Percentiles rank a stretch among this genome's conserved stretches.
Evolutionary conservation across 2,888 invertebrate species (phyloP).

Genomic region (Drosophila sordidula): DNA sequence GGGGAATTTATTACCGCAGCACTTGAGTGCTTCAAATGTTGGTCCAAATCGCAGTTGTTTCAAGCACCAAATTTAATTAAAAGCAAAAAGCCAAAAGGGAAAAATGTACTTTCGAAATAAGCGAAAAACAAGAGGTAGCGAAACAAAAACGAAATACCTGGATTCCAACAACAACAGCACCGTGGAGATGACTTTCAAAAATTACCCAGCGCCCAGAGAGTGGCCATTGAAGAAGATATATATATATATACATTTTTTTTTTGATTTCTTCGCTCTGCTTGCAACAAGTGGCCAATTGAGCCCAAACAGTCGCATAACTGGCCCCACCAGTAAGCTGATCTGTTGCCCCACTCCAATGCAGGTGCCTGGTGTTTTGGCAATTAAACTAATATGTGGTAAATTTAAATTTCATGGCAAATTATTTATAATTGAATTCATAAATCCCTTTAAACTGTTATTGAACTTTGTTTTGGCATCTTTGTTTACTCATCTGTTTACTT

Average conservation of each 20-base stretch:
- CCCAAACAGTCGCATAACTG: constrained; percentile 9
- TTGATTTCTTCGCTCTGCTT: constrained; percentile 4
- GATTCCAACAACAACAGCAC: constrained; percentile 21
- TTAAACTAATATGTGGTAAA: constrained; percentile 11
- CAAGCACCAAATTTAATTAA: constrained; percentile 40
- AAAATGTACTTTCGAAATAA: constrained; percentile 57
- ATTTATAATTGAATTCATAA: not conserved
- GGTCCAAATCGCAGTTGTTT: constrained; percentile 36
- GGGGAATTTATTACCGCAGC: constrained; percentile 51
- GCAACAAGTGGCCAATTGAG: constrained; percentile 19
- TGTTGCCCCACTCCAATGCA: not conserved
- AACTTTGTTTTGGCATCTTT: not conserved
- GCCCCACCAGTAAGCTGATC: constrained; percentile 13
- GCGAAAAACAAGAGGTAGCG: constrained; percentile 2
- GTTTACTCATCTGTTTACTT: constrained; percentile 12
- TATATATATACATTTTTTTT: no score
- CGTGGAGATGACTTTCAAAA: constrained; percentile 47
- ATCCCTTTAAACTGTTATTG: not conserved
- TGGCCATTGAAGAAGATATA: constrained; percentile 11
- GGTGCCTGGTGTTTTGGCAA: constrained; percentile 9
- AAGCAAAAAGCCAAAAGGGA: constrained; percentile 18
- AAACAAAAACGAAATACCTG: constrained; percentile 12
- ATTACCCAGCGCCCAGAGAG: constrained; percentile 10
- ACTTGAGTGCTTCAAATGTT: constrained; percentile 33
- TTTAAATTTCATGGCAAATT: constrained; percentile 13